phyloP scores from a whole-genome alignment of 2,888 invertebrate genomes.

The Tetropium fuscum region DNA sequence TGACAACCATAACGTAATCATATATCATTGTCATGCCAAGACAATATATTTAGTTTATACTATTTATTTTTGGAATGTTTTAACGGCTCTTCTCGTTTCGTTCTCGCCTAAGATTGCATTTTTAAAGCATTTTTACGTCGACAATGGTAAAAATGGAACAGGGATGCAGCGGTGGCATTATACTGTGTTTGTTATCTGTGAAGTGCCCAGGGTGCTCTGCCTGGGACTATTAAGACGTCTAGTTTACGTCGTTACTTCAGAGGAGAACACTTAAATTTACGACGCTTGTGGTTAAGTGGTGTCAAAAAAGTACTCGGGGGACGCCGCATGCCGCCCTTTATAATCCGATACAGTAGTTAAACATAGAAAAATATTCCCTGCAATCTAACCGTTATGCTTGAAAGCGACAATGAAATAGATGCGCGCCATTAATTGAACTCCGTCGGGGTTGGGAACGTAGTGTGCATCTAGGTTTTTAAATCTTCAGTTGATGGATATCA shows the following conservation, averaged over 20 bases:
- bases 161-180: background rate
- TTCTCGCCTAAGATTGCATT: background rate
- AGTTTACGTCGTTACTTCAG: slow-evolving; percentile 14
- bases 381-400: too few species aligned
- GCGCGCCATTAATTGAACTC: too few species aligned
- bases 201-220: slow-evolving; percentile 11
- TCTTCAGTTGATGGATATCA: too few species aligned
- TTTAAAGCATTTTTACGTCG: slow-evolving; percentile 5
- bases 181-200: slow-evolving; percentile 19
- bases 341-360: slow-evolving; percentile 10
- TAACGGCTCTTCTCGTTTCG: background rate
- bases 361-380: background rate
- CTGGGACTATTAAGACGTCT: slow-evolving; percentile 20
- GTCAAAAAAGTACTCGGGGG: slow-evolving; percentile 9
- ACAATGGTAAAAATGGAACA: slow-evolving; percentile 14
- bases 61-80: too few species aligned
- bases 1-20: too few species aligned
- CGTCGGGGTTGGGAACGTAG: too few species aligned
- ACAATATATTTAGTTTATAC: too few species aligned
- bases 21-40: too few species aligned
- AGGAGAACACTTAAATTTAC: slow-evolving; percentile 12
- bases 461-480: too few species aligned
- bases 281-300: slow-evolving; percentile 8
- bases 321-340: slow-evolving; percentile 8
- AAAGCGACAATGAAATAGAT: too few species aligned